phyloP scores from a whole-genome alignment of 92 coral and sea anemone species.

The Parazoanthus swiftii region DNA sequence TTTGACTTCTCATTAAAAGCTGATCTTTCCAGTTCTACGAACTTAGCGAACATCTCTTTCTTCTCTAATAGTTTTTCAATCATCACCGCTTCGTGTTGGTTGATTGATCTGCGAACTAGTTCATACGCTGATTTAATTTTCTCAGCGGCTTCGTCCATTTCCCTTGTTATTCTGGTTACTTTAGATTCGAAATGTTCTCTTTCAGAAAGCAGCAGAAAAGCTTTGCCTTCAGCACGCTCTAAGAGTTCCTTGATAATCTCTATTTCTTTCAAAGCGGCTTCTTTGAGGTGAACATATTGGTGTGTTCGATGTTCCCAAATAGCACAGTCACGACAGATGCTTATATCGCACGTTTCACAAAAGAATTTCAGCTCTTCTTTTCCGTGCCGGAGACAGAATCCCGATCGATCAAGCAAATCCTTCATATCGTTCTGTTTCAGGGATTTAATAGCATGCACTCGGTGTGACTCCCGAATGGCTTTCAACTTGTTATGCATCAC shows the following conservation, averaged over 20 bases:
- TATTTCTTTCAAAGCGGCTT: slow-evolving; percentile 37
- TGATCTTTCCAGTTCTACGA: background rate
- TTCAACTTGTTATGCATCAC: slow-evolving; percentile 23
- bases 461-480: slow-evolving; percentile 31
- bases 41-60: background rate
- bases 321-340: slow-evolving; percentile 42
- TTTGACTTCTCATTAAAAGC: slow-evolving; percentile 6
- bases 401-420: slow-evolving; percentile 35
- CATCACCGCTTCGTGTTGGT: slow-evolving; percentile 27
- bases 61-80: slow-evolving; percentile 16
- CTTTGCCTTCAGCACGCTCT: slow-evolving; percentile 29
- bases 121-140: slow-evolving; percentile 24
- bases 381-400: slow-evolving; percentile 18
- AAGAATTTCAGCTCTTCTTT: slow-evolving; percentile 34
- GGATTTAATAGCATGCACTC: slow-evolving; percentile 19
- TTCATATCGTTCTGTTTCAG: slow-evolving; percentile 17
- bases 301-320: slow-evolving; percentile 30
- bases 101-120: slow-evolving; percentile 15
- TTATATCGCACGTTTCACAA: slow-evolving; percentile 30
- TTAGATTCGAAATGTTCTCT: slow-evolving; percentile 28
- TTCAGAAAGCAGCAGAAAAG: slow-evolving; percentile 16
- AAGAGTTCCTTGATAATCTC: slow-evolving; percentile 20
- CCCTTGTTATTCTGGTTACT: slow-evolving; percentile 26
- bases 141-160: slow-evolving; percentile 19
- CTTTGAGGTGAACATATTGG: slow-evolving; percentile 16